Conservation (phyloP, 1,140 invertebrate species). For the Meloidogyne chitwoodi region DNA sequence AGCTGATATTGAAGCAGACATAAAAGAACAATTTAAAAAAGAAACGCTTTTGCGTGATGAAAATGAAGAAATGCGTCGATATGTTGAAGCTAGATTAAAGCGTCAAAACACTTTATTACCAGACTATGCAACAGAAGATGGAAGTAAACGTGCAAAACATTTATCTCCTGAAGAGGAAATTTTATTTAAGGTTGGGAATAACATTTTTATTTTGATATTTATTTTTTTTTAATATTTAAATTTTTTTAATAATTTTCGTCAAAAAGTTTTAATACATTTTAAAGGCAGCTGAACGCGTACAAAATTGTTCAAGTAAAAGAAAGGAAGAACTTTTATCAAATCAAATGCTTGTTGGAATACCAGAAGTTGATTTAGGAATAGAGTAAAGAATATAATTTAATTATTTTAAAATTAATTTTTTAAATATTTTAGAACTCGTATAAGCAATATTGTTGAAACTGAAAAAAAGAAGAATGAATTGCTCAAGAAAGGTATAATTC, state of each 20-base stretch:
- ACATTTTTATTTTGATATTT: neutral
- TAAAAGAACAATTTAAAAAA: conserved; percentile 58
- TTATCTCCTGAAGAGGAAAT: conserved; percentile 11
- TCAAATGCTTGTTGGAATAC: conserved; percentile 98
- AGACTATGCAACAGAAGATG: neutral
- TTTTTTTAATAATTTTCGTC: no score
- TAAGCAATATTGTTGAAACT: conserved; percentile 55
- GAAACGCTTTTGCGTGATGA: conserved; percentile 57
- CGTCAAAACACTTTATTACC: neutral
- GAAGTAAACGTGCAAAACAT: conserved; percentile 1
- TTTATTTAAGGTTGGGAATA: neutral
- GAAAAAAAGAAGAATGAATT: conserved; percentile 54
- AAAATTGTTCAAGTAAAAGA: conserved; percentile 64
- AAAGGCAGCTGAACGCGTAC: conserved; percentile 48
- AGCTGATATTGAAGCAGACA: conserved; percentile 53
- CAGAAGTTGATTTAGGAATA: conserved; percentile 98
- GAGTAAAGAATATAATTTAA: conserved; percentile 67
- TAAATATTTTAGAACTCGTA: conserved; percentile 47
- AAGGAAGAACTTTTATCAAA: conserved; percentile 99
- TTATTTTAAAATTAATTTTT: conserved; percentile 15
- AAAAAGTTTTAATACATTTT: no score
- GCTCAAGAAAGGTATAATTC: conserved; percentile 23
- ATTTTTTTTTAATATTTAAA: neutral
- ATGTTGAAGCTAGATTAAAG: conserved; percentile 32
- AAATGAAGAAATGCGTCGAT: conserved; percentile 52